Evolutionary conservation across 2,888 invertebrate genomes (phyloP).

Genomic region (Melieria crassipennis): DNA sequence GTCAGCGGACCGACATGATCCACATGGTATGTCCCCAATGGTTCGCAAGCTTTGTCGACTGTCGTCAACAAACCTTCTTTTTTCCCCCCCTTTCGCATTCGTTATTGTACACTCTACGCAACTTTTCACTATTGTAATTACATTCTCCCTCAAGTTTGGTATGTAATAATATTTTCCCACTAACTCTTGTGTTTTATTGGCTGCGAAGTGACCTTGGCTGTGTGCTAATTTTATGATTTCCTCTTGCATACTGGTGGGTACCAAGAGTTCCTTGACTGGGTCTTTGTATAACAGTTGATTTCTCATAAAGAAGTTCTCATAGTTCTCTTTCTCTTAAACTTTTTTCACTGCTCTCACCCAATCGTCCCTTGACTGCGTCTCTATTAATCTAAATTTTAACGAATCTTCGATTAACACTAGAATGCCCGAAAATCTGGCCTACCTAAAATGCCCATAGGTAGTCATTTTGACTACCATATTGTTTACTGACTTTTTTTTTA

Average conservation of each 20-base stretch:
- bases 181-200: constrained; percentile 33
- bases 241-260: constrained; percentile 19
- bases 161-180: constrained; percentile 42
- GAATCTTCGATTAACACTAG: too few relatives aligned
- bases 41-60: constrained; percentile 14
- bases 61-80: constrained; percentile 9
- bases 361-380: too few relatives aligned
- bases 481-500: too few relatives aligned
- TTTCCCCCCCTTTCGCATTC: not conserved
- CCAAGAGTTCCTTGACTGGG: constrained; percentile 26
- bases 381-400: too few relatives aligned
- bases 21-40: not conserved
- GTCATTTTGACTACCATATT: too few relatives aligned
- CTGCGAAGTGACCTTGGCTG: constrained; percentile 8
- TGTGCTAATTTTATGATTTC: constrained; percentile 19
- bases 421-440: too few relatives aligned
- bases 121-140: not conserved
- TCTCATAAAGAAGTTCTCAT: constrained; percentile 25
- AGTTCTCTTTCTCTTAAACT: constrained; percentile 16
- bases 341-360: constrained; percentile 17
- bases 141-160: not conserved
- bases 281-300: constrained; percentile 4
- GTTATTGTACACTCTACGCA: constrained; percentile 5
- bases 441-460: too few relatives aligned
- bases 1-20: constrained; percentile 8